Percentiles rank a stretch among this genome's conserved stretches.
phyloP scores from a whole-genome alignment of 1,140 invertebrate species.

The Drosophila oshimai region DNA sequence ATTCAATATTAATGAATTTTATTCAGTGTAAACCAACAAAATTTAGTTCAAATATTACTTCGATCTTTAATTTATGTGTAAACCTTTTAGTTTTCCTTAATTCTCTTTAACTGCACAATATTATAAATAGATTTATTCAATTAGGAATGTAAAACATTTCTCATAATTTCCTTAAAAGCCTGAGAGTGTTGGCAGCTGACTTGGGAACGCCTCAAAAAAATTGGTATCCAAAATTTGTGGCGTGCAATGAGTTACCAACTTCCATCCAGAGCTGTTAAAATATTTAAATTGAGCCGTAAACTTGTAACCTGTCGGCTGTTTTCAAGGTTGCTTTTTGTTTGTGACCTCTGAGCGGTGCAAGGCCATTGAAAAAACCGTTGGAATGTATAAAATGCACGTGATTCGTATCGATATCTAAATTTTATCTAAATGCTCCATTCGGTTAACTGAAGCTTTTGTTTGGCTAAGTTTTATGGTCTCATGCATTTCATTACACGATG shows the following conservation, averaged over 20 bases:
- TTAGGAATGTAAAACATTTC: background rate
- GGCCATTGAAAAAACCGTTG: conserved; percentile 55
- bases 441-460: conserved; percentile 25
- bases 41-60: background rate
- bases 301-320: conserved; percentile 69
- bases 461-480: conserved; percentile 16
- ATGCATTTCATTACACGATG: conserved; percentile 21
- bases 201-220: conserved; percentile 15
- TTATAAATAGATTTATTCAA: conserved; percentile 25
- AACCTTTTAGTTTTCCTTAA: background rate
- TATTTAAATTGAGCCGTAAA: conserved; percentile 72
- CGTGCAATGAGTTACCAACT: conserved; percentile 6
- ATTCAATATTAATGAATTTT: no score
- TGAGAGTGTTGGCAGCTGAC: conserved; percentile 19
- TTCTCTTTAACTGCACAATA: background rate
- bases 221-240: conserved; percentile 6
- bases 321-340: conserved; percentile 49
- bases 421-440: conserved; percentile 16
- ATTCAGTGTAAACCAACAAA: no score
- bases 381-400: conserved; percentile 45
- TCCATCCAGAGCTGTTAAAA: conserved; percentile 43
- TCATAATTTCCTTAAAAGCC: conserved; percentile 8
- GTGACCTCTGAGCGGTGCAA: conserved; percentile 52
- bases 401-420: conserved; percentile 2
- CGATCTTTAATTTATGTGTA: background rate